Conservation (phyloP, 1,140 invertebrate species). For the Drosophila miranda region DNA sequence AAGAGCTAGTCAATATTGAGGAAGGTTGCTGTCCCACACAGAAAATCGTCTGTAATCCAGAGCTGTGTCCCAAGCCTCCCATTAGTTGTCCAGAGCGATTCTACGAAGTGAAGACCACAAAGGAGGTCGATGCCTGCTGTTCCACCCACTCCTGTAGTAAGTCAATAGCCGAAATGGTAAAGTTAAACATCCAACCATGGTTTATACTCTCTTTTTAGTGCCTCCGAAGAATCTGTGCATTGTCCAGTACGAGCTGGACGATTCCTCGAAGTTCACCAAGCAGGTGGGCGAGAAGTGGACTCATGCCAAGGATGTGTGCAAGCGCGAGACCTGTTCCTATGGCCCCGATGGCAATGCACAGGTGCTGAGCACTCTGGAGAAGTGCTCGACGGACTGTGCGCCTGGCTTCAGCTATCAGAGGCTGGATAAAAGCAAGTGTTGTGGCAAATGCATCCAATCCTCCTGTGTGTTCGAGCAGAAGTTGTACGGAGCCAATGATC, state of each 20-base stretch:
- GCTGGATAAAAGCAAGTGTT: constrained; percentile 84
- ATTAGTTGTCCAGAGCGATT: constrained; percentile 84
- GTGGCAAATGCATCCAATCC: constrained; percentile 87
- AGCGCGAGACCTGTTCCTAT: constrained; percentile 84
- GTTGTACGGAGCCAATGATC: constrained; percentile 83
- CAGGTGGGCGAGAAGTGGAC: constrained; percentile 83
- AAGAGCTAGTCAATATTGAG: constrained; percentile 84
- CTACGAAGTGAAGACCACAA: constrained; percentile 83
- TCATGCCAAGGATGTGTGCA: constrained; percentile 84
- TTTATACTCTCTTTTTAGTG: constrained; percentile 80
- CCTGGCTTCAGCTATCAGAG: constrained; percentile 85
- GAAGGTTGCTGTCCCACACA: constrained; percentile 88
- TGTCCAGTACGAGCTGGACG: constrained; percentile 83
- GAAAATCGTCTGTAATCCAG: constrained; percentile 84
- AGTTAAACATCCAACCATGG: not conserved
- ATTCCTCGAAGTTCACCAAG: constrained; percentile 83
- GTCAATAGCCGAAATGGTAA: constrained; percentile 22
- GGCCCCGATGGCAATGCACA: constrained; percentile 83
- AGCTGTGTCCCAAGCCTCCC: constrained; percentile 85
- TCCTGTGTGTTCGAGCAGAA: constrained; percentile 86
- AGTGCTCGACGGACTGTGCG: constrained; percentile 84
- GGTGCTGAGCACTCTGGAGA: constrained; percentile 83
- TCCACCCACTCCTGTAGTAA: constrained; percentile 86
- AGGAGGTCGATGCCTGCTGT: constrained; percentile 85
- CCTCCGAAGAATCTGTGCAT: constrained; percentile 88